Evolutionary conservation across 1,140 invertebrate genomes (phyloP), one percentile per base, ranked within the genome.

Genomic region (Drosophila nannoptera): DNA sequence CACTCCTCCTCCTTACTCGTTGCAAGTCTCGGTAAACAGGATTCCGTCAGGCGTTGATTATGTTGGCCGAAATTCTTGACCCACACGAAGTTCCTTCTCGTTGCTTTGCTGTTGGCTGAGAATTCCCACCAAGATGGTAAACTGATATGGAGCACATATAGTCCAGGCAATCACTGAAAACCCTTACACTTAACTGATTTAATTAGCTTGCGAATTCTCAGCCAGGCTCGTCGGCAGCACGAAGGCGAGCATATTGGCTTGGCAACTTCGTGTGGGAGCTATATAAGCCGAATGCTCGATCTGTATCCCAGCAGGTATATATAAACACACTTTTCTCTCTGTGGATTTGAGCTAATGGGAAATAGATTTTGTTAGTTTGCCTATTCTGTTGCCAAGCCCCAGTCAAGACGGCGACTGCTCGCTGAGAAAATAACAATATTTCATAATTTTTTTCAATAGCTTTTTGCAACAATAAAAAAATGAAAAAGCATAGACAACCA

Each of bases 161-260:
- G 31, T 33, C 29, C 40, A 38, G 32, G 73, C 75, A 77, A 87
- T 81, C 67, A 62, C 49, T 84, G 77, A 74, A 86, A 87, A 75
- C 81, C 82, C 40, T 82, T 86, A 72, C 81, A 86, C 81, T 75
- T 48, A 87, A 82, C 77, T 86, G 82, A 69, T 43, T 82, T 49
- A 67, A 69, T 52, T 73, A 77, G 69, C 66, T 71, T 42, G 52
- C 42, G 58, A 50, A 22, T 38, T 58, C 40, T 14, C 5, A 8
- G n/a, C 6, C 11, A 29, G 5, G 16, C 14, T 11, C 45, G 22
- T 31, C 29, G 4, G 9, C 16, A 6, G 6, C 2, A 48, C 16
- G 29, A 31, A 4, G n/a, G 7, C 12, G 22, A 48, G 45, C 31
- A 12, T 48, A 48, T 48, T 31, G 9, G 12, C 4, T 5, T 1